Evolutionary conservation across 2,797 vertebrate genomes (phyloP).

Genomic region (Chloroceryle amazona): DNA sequence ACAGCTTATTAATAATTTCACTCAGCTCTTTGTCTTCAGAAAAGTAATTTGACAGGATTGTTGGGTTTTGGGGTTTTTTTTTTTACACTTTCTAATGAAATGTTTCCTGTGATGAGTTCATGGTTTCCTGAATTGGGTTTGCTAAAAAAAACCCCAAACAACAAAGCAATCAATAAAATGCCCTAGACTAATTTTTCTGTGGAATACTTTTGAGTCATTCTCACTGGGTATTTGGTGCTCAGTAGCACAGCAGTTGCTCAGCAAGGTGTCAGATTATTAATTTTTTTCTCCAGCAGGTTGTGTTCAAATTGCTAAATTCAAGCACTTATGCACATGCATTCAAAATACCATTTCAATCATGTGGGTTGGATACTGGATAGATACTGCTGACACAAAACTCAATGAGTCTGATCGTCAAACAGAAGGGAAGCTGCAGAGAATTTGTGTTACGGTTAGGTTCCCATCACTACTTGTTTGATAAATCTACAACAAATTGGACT

Average conservation of each 20-base stretch:
- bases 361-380: not conserved
- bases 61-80: not conserved
- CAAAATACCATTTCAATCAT: not conserved
- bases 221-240: fast-evolving
- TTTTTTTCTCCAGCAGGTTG: not conserved
- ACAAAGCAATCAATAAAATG: not conserved
- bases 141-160: not conserved
- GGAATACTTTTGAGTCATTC: not conserved
- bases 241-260: not conserved
- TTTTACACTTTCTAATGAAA: constrained; percentile 10
- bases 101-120: not conserved
- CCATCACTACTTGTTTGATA: not conserved
- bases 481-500: not conserved
- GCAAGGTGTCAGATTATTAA: not conserved
- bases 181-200: not conserved
- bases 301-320: not conserved
- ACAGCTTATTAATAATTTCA: constrained; percentile 51
- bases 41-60: constrained; percentile 26
- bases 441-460: not conserved
- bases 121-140: not conserved
- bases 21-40: not conserved
- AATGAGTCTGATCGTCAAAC: not conserved
- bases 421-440: not conserved
- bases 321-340: not conserved
- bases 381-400: not conserved